phyloP scores from a whole-genome alignment of 2,888 invertebrate species.

The Luperina testacea region DNA sequence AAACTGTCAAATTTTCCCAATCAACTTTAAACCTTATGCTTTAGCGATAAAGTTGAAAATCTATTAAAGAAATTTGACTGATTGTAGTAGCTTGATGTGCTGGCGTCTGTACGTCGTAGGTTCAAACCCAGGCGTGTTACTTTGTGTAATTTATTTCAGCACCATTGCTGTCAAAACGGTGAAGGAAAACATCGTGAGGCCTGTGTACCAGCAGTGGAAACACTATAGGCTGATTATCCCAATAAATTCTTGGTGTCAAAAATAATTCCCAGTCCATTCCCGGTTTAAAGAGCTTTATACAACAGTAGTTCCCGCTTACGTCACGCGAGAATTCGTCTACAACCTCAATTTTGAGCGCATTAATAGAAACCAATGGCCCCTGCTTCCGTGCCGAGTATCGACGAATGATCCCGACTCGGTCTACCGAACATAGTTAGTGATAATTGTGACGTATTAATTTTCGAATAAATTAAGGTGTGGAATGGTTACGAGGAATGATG shows the following conservation, averaged over 20 bases:
- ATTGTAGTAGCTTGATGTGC: too few species aligned
- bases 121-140: too few species aligned
- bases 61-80: too few species aligned
- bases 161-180: too few species aligned
- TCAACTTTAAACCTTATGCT: too few species aligned
- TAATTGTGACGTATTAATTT: conserved; percentile 61
- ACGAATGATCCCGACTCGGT: conserved; percentile 45
- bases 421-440: conserved; percentile 48
- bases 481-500: neutral
- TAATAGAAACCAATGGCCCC: conserved; percentile 66
- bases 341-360: conserved; percentile 54
- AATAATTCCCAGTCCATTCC: neutral
- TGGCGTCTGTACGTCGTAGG: too few species aligned
- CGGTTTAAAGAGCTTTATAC: conserved; percentile 25
- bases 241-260: neutral
- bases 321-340: conserved; percentile 55
- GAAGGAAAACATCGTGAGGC: too few species aligned
- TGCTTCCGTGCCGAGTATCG: conserved; percentile 59
- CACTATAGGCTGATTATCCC: too few species aligned
- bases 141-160: too few species aligned
- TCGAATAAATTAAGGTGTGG: conserved; percentile 55
- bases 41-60: too few species aligned
- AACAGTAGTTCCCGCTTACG: conserved; percentile 32
- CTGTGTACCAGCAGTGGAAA: too few species aligned
- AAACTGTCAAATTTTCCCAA: too few species aligned